These are phyloP conservation scores for Pyrochroa serraticornis DNA, from an alignment of 2,888 invertebrate genomes.

Conservation along the genomic window DNA sequence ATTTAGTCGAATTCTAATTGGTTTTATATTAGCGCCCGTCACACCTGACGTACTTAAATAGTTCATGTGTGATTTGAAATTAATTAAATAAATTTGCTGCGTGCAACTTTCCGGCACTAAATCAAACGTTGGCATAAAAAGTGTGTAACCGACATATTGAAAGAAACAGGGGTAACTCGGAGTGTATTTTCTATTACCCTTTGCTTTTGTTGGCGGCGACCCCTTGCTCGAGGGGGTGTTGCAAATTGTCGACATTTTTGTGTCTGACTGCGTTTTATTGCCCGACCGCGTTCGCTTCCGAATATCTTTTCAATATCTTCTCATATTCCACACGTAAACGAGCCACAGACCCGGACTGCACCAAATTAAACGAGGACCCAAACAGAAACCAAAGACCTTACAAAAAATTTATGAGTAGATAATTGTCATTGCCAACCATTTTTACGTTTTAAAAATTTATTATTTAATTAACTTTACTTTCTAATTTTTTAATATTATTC, in stretches of 20 bases:
- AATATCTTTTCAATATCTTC: slow-evolving; percentile 42
- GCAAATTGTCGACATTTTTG: slow-evolving; percentile 47
- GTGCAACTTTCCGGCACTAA: slow-evolving; percentile 3
- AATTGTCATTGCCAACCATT: too few relatives aligned
- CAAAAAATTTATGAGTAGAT: too few relatives aligned
- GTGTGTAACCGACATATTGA: slow-evolving; percentile 36
- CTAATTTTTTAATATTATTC: too few relatives aligned
- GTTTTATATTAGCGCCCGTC: too few relatives aligned
- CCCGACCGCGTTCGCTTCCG: slow-evolving; percentile 36
- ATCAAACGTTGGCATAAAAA: slow-evolving; percentile 33
- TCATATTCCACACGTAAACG: slow-evolving; percentile 16
- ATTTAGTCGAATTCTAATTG: too few relatives aligned
- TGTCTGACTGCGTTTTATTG: slow-evolving; percentile 53
- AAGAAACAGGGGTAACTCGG: slow-evolving; percentile 32
- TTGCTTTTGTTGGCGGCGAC: slow-evolving; percentile 31
- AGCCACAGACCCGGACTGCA: neutral
- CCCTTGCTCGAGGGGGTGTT: slow-evolving; percentile 41
- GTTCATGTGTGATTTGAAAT: too few relatives aligned
- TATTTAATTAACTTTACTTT: too few relatives aligned
- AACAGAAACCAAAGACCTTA: too few relatives aligned
- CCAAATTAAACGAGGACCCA: neutral
- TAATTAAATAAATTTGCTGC: too few relatives aligned
- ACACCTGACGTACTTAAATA: too few relatives aligned
- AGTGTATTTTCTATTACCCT: slow-evolving; percentile 29
- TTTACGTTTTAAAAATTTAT: too few relatives aligned